phyloP scores from a whole-genome alignment of 1,140 invertebrate genomes.

The Ladona fulva region DNA sequence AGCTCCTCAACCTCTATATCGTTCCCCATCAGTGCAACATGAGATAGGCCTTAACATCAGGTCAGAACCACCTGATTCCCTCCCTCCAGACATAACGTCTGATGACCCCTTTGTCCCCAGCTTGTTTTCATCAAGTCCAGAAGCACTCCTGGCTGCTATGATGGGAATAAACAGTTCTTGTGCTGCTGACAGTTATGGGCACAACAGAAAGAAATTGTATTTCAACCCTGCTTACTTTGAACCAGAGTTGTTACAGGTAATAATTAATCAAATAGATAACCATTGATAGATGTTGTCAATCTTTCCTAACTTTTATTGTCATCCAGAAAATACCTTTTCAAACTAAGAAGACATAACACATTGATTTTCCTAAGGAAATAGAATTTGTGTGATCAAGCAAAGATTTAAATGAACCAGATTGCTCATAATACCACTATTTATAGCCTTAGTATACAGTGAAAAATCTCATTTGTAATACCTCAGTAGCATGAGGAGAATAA shows the following conservation, averaged over 20 bases:
- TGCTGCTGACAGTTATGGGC: background rate
- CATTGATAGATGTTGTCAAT: too few relatives aligned
- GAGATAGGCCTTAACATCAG: background rate
- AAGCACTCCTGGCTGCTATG: background rate
- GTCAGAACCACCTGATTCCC: background rate
- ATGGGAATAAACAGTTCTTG: background rate
- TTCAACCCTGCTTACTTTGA: slow-evolving; percentile 85
- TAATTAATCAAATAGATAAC: background rate
- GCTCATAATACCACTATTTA: too few relatives aligned
- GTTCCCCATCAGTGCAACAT: background rate
- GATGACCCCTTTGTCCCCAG: background rate
- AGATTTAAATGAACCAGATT: too few relatives aligned
- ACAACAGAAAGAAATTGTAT: slow-evolving; percentile 63
- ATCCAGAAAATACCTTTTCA: too few relatives aligned
- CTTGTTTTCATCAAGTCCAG: background rate
- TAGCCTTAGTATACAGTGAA: too few relatives aligned
- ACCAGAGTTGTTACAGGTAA: slow-evolving; percentile 67
- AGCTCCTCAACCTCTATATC: slow-evolving; percentile 45
- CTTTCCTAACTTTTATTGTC: too few relatives aligned
- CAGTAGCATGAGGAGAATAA: too few relatives aligned
- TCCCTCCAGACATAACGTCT: background rate
- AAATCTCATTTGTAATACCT: too few relatives aligned
- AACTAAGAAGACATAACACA: too few relatives aligned
- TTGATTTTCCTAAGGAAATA: too few relatives aligned
- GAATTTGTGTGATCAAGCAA: too few relatives aligned